A percentile compares a stretch with the other conserved stretches of the same genome.
Conservation (phyloP, 2,888 invertebrate species). For the Drepana falcataria region DNA sequence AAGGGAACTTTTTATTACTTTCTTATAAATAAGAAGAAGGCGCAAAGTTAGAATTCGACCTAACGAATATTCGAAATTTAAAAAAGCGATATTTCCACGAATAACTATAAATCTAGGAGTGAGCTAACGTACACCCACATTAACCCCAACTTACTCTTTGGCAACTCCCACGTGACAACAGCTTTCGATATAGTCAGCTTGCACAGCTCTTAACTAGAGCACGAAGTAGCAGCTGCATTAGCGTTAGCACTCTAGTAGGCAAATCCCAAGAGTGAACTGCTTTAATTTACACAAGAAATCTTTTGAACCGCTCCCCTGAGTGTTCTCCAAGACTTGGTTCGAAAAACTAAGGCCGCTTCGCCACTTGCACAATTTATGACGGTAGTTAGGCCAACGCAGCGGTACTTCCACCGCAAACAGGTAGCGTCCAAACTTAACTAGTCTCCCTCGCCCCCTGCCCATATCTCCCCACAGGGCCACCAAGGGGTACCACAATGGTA, state of each 20-base stretch:
- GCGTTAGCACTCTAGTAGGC: slow-evolving; percentile 31
- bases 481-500: slow-evolving; percentile 24
- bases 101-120: too few species aligned
- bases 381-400: slow-evolving; percentile 55
- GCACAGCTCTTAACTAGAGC: slow-evolving; percentile 24
- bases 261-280: slow-evolving; percentile 36
- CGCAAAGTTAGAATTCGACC: too few species aligned
- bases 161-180: background rate
- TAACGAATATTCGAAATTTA: too few species aligned
- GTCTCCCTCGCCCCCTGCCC: slow-evolving; percentile 19
- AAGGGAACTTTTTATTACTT: background rate
- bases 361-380: slow-evolving; percentile 59
- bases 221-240: slow-evolving; percentile 30
- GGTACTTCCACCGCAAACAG: slow-evolving; percentile 39
- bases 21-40: too few species aligned
- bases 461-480: slow-evolving; percentile 16
- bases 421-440: slow-evolving; percentile 29
- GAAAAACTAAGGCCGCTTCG: slow-evolving; percentile 51
- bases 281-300: slow-evolving; percentile 58
- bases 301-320: slow-evolving; percentile 47
- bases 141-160: background rate
- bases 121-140: too few species aligned
- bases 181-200: slow-evolving; percentile 7
- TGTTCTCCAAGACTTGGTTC: slow-evolving; percentile 47
- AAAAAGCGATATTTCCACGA: too few species aligned